A percentile compares a stretch with the other conserved stretches of the same genome.
phyloP scores from a whole-genome alignment of 2,888 invertebrate species.

The Melinaea marsaeus region DNA sequence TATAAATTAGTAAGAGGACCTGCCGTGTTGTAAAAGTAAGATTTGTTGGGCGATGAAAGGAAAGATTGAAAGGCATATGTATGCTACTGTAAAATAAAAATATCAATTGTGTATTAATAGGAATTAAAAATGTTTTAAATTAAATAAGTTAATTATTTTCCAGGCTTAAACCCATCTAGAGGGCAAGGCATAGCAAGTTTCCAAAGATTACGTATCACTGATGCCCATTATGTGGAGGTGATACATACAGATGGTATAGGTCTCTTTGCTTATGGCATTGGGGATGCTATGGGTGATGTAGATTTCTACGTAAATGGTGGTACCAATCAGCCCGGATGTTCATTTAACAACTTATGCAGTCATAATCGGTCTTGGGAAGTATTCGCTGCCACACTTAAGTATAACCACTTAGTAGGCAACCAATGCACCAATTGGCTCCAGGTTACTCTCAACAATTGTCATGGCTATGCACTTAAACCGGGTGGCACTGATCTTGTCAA shows the following conservation, averaged over 20 bases:
- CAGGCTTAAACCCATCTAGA: constrained; percentile 53
- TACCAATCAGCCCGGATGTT: constrained; percentile 76
- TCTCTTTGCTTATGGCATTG: constrained; percentile 76
- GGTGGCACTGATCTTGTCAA: constrained; percentile 46
- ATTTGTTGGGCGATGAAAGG: too few species aligned
- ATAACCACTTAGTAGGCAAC: constrained; percentile 40
- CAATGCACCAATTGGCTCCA: constrained; percentile 41
- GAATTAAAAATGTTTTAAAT: too few species aligned
- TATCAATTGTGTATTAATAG: too few species aligned
- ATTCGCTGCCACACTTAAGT: constrained; percentile 43
- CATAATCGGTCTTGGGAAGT: constrained; percentile 54
- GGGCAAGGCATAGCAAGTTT: constrained; percentile 43
- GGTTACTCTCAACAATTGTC: constrained; percentile 43
- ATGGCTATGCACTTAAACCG: constrained; percentile 39
- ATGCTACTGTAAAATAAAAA: too few species aligned
- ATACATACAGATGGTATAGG: constrained; percentile 57
- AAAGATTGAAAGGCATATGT: too few species aligned
- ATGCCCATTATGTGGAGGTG: constrained; percentile 57
- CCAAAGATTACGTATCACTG: constrained; percentile 37
- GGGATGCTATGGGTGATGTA: constrained; percentile 86
- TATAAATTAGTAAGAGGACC: too few species aligned
- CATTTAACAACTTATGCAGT: constrained; percentile 41
- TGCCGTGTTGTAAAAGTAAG: too few species aligned
- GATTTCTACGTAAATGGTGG: constrained; percentile 95
- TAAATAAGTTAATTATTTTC: constrained; percentile 13